Evolutionary conservation across 2,113 vertebrate genomes (phyloP), one percentile per base, ranked within the genome.

Genomic region (Notarius quadriscutis): DNA sequence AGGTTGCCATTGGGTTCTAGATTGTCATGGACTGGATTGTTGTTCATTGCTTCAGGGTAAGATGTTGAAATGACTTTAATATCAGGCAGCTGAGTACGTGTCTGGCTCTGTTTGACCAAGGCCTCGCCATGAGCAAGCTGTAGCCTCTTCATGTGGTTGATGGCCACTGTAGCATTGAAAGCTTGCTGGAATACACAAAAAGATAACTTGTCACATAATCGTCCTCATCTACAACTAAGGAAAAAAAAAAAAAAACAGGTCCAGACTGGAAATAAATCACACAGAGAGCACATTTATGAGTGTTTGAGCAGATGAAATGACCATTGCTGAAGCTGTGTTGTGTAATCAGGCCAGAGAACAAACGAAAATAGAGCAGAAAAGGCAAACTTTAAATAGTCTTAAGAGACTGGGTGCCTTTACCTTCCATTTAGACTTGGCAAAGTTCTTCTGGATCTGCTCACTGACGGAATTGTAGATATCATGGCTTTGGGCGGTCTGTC

Each of bases 401-500:
- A 53, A 67, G 81, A 86, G 85, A 88, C 57, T 51, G 81, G 27
- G 69, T 55, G 75, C 90, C 8, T 62, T 67, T 91, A 99, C 98
- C 96, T 96, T 97, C 98, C 98, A 99, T 88, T 98, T 99, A 94
- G 96, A 97, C 94, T 96, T 98, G 91, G 97, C 97, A 81, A 99
- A 99, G 95, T 99, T 99, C 88, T 98, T 99, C 91, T 99, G 97
- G 90, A 99, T 99, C 95, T 99, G 97, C 78, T 94, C 94, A 1
- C 98, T 99, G 94, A 99, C 97, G 0, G 98, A 99, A 7, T 96
- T 95, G 92, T 98, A 99, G 93, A 99, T 99, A 95, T 99, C 97
- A 89, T 95, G 95, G 93, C 96, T 96, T 22, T 97, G 95, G 48
- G 97, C 97, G 11, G 97, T 98, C 90, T 98, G 97, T 60, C 97